Evolutionary conservation across 2,797 vertebrate genomes (phyloP).

Genomic region (Girardinus metallicus): DNA sequence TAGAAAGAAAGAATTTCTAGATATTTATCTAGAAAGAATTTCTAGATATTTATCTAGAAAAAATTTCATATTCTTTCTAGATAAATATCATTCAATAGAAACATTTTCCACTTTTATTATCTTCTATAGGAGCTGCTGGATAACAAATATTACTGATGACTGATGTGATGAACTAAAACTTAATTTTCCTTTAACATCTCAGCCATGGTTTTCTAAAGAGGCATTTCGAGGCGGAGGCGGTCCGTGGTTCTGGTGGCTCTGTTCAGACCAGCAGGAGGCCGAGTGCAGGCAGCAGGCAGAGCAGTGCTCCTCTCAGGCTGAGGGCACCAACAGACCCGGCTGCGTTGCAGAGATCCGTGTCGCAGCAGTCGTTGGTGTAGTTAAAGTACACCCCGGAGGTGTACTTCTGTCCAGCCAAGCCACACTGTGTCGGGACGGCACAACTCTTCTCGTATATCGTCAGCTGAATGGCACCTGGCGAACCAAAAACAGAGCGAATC

Average conservation of each 20-base stretch:
- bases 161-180: neutral
- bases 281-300: slow-evolving; percentile 58
- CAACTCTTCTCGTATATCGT: slow-evolving; percentile 84
- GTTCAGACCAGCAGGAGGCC: slow-evolving; percentile 60
- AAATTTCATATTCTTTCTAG: no score
- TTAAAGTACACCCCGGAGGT: slow-evolving; percentile 78
- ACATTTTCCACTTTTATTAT: neutral
- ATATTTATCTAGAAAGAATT: no score
- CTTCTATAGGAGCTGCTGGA: neutral
- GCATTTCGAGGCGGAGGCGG: neutral
- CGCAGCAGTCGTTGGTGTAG: slow-evolving; percentile 82
- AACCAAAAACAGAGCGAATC: neutral
- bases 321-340: slow-evolving; percentile 25
- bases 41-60: no score
- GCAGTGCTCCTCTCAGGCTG: slow-evolving; percentile 36
- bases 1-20: no score
- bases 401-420: slow-evolving; percentile 70
- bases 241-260: neutral
- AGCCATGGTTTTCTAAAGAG: neutral
- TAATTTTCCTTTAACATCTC: neutral
- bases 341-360: slow-evolving; percentile 83
- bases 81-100: neutral
- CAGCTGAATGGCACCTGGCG: slow-evolving; percentile 70
- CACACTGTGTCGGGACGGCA: slow-evolving; percentile 74
- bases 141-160: neutral